phyloP scores from a whole-genome alignment of 2,113 vertebrate genomes.

The Pao palembangensis region DNA sequence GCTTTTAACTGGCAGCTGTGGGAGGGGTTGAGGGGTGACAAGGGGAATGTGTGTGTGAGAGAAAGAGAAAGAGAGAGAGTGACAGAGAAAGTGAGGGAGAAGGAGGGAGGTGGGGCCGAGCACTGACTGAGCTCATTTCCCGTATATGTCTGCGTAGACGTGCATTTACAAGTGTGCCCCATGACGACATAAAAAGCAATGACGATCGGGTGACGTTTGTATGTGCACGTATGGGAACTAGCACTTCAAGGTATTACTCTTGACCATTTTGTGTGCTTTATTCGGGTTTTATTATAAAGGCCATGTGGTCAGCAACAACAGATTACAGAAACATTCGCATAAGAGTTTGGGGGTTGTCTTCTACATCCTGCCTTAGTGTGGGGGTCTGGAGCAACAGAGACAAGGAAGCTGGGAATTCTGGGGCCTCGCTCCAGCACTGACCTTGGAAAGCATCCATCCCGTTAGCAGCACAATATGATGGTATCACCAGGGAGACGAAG shows the following conservation, averaged over 20 bases:
- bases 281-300: too few species aligned
- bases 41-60: not conserved
- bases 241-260: not conserved
- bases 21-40: constrained; percentile 7
- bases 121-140: constrained; percentile 44
- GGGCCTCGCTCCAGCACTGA: constrained; percentile 41
- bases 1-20: constrained; percentile 56
- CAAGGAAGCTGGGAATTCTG: constrained; percentile 42
- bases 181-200: constrained; percentile 26
- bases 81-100: not conserved
- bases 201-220: constrained; percentile 10
- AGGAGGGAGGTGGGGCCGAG: constrained; percentile 1
- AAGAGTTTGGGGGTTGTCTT: constrained; percentile 50
- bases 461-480: constrained; percentile 38
- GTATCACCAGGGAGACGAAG: constrained; percentile 46
- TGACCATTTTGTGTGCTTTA: too few species aligned
- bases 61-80: constrained; percentile 19
- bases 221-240: not conserved
- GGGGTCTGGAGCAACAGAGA: constrained; percentile 20
- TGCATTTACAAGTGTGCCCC: constrained; percentile 22
- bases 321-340: constrained; percentile 14
- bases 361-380: constrained; percentile 51
- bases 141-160: not conserved
- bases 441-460: constrained; percentile 16
- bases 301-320: too few species aligned